Base-by-base conservation (phyloP, 2,797 vertebrate species). In the Pangasius mekongensis region DNA sequence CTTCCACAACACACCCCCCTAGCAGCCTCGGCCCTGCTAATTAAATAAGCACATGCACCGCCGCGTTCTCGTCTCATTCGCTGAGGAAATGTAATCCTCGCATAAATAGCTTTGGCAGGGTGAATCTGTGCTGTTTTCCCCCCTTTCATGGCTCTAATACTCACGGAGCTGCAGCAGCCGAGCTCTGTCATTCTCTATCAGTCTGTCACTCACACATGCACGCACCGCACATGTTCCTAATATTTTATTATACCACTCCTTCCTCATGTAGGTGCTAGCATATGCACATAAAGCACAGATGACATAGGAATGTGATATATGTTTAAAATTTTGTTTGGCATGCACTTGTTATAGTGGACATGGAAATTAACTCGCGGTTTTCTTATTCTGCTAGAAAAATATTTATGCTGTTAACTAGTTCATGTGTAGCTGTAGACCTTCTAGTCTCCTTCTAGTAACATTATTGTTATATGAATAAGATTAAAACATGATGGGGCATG, bases 21-120 rank as follows among this genome's bases (percentile, higher is more conserved):
- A 95, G 94, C 97, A 95, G 97, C 96, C 96, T 96, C 95, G 94
- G 96, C 95, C 91, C 89, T 96, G 96, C 96, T 99, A 98, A 99
- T 99, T 98, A 98, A 99, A 98, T 98, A 98, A 99, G 98, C 97
- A 97, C 98, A 99, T 99, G 98, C 97, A 96, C 96, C 96, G 97
- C 95, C 96, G 96, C 95, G 96, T 97, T 97, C 95, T 95, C 93
- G 95, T 97, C 97, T 98, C 97, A 97, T 97, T 98, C 95, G 96
- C 97, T 96, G 96, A 95, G 97, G 96, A 95, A 97, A 96, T 97
- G 97, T 98, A 98, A 99, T 99, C 98, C 97, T 97, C 97, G 96
- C 97, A 98, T 97, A 98, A 98, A 99, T 99, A 98, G 98, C 97
- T 97, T 98, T 97, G 97, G 95, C 97, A 95, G 96, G 92, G 92